Percentiles rank a stretch among this genome's conserved stretches.
These are phyloP conservation scores for Rallus limicola DNA, from an alignment of 2,113 vertebrate species.

Conservation along the genomic window DNA sequence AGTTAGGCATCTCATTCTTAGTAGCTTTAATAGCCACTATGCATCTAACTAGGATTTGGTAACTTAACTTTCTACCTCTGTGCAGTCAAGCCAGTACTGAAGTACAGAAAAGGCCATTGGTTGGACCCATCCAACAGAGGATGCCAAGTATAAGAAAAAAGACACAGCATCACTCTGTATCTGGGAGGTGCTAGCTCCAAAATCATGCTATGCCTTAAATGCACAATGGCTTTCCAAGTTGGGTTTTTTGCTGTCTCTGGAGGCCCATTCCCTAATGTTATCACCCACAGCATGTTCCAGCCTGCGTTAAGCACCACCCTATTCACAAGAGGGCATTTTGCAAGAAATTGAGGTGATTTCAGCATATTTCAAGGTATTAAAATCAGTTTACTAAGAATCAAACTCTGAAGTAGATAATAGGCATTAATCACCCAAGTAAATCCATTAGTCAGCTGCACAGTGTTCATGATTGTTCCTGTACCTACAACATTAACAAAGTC, in stretches of 20 bases:
- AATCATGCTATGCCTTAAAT: background rate
- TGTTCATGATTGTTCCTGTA: constrained; percentile 19
- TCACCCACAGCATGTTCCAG: constrained; percentile 9
- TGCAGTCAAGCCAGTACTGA: background rate
- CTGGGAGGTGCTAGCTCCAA: background rate
- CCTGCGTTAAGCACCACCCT: constrained; percentile 21
- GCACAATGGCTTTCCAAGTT: background rate
- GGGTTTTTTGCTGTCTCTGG: background rate
- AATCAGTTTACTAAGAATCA: constrained; percentile 52
- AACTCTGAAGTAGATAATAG: constrained; percentile 53
- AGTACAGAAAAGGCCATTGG: background rate
- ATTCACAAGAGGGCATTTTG: background rate
- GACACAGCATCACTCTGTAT: background rate
- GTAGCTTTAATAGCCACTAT: background rate
- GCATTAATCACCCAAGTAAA: constrained; percentile 69
- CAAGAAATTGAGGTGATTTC: constrained; percentile 58
- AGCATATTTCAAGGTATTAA: constrained; percentile 52
- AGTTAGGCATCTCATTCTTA: background rate
- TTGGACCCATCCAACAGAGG: background rate
- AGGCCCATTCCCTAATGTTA: background rate
- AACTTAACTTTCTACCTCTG: background rate
- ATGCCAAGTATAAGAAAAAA: background rate
- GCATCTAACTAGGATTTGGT: background rate
- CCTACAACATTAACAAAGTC: constrained; percentile 30
- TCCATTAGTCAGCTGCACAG: constrained; percentile 64